Percentiles rank a stretch among this genome's conserved stretches.
These are phyloP conservation scores for Panthera leo DNA, from an alignment of 2,113 vertebrate genomes.

Conservation along the genomic window DNA sequence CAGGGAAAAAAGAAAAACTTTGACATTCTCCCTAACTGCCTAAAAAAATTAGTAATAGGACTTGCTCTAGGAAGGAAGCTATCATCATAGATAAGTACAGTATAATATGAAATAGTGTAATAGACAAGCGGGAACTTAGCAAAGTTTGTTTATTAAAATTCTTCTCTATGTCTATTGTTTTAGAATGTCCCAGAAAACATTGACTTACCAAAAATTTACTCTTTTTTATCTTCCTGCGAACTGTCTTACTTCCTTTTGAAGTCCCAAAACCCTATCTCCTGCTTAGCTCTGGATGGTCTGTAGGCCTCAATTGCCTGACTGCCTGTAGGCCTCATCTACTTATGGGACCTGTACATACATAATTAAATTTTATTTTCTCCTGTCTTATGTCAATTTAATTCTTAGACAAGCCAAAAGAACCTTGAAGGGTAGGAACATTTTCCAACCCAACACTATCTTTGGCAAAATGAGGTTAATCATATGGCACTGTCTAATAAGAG, in stretches of 20 bases:
- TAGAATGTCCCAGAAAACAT: neutral
- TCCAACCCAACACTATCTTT: neutral
- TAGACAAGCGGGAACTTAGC: no score
- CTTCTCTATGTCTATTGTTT: neutral
- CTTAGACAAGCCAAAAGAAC: neutral
- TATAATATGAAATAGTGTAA: neutral
- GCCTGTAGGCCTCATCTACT: neutral
- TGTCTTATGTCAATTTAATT: neutral
- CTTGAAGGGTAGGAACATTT: neutral
- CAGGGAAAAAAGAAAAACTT: neutral
- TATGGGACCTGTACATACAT: neutral
- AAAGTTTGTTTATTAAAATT: neutral
- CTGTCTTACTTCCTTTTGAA: neutral
- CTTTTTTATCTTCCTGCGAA: neutral
- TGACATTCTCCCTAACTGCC: neutral
- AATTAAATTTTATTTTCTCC: neutral
- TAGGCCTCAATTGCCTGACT: neutral
- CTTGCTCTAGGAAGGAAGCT: neutral
- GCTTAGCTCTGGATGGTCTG: neutral
- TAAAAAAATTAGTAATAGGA: neutral
- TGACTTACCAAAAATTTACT: neutral
- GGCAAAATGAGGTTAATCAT: neutral
- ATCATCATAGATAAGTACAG: neutral
- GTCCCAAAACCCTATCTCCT: neutral
- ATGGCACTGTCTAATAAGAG: neutral